Evolutionary conservation across 1,140 invertebrate species (phyloP).

Genomic region (Vanessa atalanta): DNA sequence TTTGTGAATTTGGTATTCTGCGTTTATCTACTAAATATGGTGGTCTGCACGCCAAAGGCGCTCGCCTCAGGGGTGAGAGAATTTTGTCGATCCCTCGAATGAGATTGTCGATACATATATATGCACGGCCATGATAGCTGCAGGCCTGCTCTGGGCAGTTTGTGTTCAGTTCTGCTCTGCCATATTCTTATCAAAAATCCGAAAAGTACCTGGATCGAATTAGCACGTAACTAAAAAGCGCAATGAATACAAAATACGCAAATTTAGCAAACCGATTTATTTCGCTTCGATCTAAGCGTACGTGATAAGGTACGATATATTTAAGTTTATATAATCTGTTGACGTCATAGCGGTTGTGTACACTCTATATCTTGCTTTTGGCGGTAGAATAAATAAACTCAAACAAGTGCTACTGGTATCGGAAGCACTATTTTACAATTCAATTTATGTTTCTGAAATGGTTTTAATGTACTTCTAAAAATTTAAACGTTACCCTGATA

Average conservation of each 20-base stretch:
- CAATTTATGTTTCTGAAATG: neutral
- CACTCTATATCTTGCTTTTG: neutral
- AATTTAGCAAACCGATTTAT: neutral
- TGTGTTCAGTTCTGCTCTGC: no score
- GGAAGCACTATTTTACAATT: slow-evolving; percentile 7
- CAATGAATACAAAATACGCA: neutral
- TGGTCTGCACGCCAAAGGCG: no score
- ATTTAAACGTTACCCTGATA: neutral
- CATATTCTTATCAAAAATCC: no score
- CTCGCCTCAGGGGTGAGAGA: no score
- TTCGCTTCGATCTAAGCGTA: neutral
- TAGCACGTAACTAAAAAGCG: no score
- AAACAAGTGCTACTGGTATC: neutral
- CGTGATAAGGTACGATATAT: neutral
- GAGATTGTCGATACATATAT: no score
- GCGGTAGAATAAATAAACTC: slow-evolving; percentile 9
- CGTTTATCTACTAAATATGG: no score
- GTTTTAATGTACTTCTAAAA: neutral
- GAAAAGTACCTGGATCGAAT: no score
- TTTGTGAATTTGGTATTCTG: no score
- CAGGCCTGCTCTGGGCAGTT: no score
- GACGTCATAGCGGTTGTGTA: slow-evolving; percentile 14
- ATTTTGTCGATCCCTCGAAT: no score
- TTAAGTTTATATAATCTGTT: slow-evolving; percentile 17
- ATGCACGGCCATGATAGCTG: no score